Evolutionary conservation across 2,113 vertebrate genomes (phyloP).

Genomic region (Callipepla squamata): DNA sequence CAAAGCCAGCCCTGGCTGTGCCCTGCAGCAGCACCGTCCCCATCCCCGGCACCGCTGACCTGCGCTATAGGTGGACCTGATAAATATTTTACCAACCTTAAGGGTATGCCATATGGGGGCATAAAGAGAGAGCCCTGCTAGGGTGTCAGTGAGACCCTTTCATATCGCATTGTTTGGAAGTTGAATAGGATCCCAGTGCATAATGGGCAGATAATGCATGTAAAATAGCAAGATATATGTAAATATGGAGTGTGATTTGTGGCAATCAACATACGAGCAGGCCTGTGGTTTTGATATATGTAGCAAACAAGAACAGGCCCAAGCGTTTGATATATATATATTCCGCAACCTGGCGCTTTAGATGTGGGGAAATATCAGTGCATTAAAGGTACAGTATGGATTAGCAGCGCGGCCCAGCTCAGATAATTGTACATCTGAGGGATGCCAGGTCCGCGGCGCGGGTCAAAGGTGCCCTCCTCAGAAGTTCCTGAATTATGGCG

Average conservation of each 20-base stretch:
- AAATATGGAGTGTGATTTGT: conserved; percentile 59
- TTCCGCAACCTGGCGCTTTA: conserved; percentile 9
- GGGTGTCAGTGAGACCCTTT: conserved; percentile 61
- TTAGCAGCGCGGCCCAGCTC: conserved; percentile 38
- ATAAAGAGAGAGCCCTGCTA: conserved; percentile 51
- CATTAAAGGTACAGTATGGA: conserved; percentile 57
- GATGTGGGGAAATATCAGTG: conserved; percentile 56
- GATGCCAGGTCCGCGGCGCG: conserved; percentile 34
- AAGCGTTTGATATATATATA: conserved; percentile 34
- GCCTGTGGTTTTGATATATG: conserved; percentile 46
- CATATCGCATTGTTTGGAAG: conserved; percentile 66
- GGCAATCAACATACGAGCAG: conserved; percentile 49
- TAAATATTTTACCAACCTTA: conserved; percentile 74
- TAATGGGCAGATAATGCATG: conserved; percentile 68
- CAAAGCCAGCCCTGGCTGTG: neutral
- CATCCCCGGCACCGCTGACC: neutral
- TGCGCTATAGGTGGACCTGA: conserved; percentile 30
- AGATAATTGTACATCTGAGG: conserved; percentile 74
- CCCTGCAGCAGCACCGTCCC: neutral
- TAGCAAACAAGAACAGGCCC: conserved; percentile 43
- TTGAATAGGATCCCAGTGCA: conserved; percentile 61
- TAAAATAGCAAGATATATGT: conserved; percentile 69
- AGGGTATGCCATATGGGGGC: conserved; percentile 62
- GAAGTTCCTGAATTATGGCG: conserved; percentile 74
- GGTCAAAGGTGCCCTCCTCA: conserved; percentile 72